phyloP scores from a whole-genome alignment of 2,797 vertebrate genomes.

The Diplodus sargus region DNA sequence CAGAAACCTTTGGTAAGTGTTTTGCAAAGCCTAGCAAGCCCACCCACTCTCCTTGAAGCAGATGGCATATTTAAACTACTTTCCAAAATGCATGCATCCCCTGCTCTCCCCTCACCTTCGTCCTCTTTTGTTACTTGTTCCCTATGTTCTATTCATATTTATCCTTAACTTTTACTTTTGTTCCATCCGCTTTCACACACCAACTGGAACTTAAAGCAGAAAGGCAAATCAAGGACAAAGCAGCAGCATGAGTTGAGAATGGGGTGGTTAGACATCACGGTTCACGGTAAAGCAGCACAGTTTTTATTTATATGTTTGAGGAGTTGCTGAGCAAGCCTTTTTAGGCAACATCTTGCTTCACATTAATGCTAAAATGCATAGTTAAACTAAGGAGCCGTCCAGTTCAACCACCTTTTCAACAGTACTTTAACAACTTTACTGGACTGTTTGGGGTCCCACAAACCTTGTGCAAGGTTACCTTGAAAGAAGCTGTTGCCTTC shows the following conservation, averaged over 20 bases:
- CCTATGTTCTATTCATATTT: conserved; percentile 49
- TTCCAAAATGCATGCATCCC: conserved; percentile 91
- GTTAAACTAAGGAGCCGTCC: conserved; percentile 1
- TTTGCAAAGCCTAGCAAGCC: conserved; percentile 81
- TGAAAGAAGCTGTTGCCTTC: conserved; percentile 22
- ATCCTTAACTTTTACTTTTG: conserved; percentile 48
- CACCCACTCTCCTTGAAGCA: conserved; percentile 88
- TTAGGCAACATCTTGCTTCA: conserved; percentile 13
- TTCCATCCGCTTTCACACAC: conserved; percentile 29
- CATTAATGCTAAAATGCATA: conserved; percentile 26
- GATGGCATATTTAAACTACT: conserved; percentile 89
- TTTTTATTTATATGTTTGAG: conserved; percentile 24
- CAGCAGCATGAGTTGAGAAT: neutral
- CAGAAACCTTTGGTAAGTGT: conserved; percentile 99
- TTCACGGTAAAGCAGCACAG: conserved; percentile 33
- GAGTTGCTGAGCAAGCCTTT: conserved; percentile 29
- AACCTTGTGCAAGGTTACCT: conserved; percentile 20
- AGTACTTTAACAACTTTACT: conserved; percentile 16
- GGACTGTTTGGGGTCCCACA: neutral
- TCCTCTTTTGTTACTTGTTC: conserved; percentile 46
- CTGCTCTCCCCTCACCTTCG: conserved; percentile 54
- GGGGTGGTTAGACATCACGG: conserved; percentile 9
- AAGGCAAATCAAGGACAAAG: conserved; percentile 54
- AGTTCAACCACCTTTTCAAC: conserved; percentile 11
- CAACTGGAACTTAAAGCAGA: conserved; percentile 26